Evolutionary conservation across 2,888 invertebrate species (phyloP).

Genomic region (Catocala nupta): DNA sequence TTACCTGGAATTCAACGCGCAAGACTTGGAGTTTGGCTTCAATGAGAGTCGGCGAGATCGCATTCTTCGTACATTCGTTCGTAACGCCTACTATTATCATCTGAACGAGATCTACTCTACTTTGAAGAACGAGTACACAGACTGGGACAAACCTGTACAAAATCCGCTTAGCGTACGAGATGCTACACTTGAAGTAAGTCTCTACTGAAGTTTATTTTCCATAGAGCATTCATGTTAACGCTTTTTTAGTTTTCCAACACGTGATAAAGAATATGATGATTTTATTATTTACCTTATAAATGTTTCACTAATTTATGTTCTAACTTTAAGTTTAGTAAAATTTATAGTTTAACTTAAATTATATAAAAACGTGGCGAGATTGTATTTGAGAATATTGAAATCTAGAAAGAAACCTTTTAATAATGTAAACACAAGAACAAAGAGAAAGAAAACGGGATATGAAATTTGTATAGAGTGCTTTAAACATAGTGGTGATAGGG

Average conservation of each 20-base stretch:
- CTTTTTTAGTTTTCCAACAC: no score
- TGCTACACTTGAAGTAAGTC: slow-evolving; percentile 90
- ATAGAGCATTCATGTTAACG: not conserved
- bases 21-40: slow-evolving; percentile 96
- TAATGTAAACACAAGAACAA: slow-evolving; percentile 22
- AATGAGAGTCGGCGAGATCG: slow-evolving; percentile 95
- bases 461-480: slow-evolving; percentile 20
- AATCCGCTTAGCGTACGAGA: slow-evolving; percentile 95
- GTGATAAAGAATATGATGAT: no score
- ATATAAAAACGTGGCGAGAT: no score
- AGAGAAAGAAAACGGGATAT: slow-evolving; percentile 22
- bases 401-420: not conserved
- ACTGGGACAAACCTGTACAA: slow-evolving; percentile 96
- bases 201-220: slow-evolving; percentile 5
- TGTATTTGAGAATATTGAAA: no score
- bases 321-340: no score
- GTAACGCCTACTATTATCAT: slow-evolving; percentile 98
- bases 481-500: slow-evolving; percentile 21
- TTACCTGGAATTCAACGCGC: slow-evolving; percentile 93
- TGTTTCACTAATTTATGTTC: no score
- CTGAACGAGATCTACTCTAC: slow-evolving; percentile 98
- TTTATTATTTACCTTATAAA: no score
- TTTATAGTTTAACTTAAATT: no score
- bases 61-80: slow-evolving; percentile 95
- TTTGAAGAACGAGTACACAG: slow-evolving; percentile 97